These are phyloP conservation scores for Drosophila azteca DNA, from an alignment of 1,140 invertebrate genomes.

Conservation along the genomic window DNA sequence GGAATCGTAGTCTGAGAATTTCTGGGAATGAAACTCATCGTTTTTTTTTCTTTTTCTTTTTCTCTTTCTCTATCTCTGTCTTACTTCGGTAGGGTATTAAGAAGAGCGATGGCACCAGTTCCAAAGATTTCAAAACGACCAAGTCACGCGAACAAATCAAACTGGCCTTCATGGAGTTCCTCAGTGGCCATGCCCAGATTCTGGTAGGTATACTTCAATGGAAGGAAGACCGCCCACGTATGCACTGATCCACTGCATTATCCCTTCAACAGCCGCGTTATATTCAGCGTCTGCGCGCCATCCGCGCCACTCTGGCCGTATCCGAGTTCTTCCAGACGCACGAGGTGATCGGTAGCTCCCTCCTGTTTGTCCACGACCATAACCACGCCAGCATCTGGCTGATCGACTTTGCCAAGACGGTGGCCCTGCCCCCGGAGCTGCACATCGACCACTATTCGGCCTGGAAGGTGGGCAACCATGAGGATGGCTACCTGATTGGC, in stretches of 20 bases:
- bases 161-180: constrained; percentile 92
- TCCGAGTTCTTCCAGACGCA: constrained; percentile 95
- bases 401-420: constrained; percentile 99
- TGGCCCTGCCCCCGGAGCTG: constrained; percentile 90
- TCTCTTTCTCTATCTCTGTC: not conserved
- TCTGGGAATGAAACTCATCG: too few relatives aligned
- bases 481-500: constrained; percentile 98
- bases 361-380: constrained; percentile 97
- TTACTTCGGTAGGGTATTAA: constrained; percentile 89
- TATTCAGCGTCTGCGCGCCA: constrained; percentile 92
- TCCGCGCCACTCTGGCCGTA: constrained; percentile 90
- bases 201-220: constrained; percentile 86
- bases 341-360: constrained; percentile 98
- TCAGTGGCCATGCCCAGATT: constrained; percentile 90
- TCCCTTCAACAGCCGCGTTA: constrained; percentile 89
- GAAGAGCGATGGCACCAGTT: constrained; percentile 92
- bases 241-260: not conserved
- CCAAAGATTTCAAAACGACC: constrained; percentile 98
- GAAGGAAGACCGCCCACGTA: not conserved
- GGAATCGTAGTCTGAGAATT: too few relatives aligned
- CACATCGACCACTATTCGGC: constrained; percentile 91
- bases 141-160: constrained; percentile 92
- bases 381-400: constrained; percentile 96
- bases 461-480: constrained; percentile 98
- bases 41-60: too few relatives aligned